phyloP scores from a whole-genome alignment of 92 coral and sea anemone species.

The Epizoanthus scotinus region DNA sequence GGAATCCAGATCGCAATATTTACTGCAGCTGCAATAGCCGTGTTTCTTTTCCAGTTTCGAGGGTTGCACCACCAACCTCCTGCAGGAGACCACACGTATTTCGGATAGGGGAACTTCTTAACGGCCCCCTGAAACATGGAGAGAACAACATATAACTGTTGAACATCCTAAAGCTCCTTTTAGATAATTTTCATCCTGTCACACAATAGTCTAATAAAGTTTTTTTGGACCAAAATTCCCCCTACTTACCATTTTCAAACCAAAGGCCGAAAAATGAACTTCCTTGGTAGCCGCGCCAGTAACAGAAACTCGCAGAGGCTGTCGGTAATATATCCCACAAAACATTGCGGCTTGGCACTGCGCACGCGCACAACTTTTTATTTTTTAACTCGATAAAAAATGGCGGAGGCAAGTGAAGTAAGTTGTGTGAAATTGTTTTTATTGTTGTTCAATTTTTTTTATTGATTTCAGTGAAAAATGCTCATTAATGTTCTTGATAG shows the following conservation, averaged over 20 bases:
- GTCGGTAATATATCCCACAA: conserved; percentile 27
- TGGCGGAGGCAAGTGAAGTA: conserved; percentile 96
- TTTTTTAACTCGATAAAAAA: conserved; percentile 60
- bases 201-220: neutral
- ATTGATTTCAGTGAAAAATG: neutral
- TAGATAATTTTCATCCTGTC: neutral
- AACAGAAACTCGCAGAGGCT: neutral
- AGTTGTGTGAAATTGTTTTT: conserved; percentile 47
- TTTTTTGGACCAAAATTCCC: neutral
- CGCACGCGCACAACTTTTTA: conserved; percentile 63
- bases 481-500: neutral
- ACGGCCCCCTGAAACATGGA: conserved; percentile 77
- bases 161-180: neutral
- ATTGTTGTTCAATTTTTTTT: conserved; percentile 45
- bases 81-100: conserved; percentile 97
- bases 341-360: conserved; percentile 28
- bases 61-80: conserved; percentile 99
- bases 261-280: neutral
- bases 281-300: conserved; percentile 23
- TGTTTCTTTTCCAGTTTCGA: conserved; percentile 96
- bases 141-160: neutral
- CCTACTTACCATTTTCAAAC: conserved; percentile 10
- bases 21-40: conserved; percentile 80
- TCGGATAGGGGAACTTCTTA: conserved; percentile 97
- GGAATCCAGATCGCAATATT: conserved; percentile 80